These are phyloP conservation scores for Poeciliopsis turrubarensis DNA, from an alignment of 2,113 vertebrate genomes.

Conservation along the genomic window DNA sequence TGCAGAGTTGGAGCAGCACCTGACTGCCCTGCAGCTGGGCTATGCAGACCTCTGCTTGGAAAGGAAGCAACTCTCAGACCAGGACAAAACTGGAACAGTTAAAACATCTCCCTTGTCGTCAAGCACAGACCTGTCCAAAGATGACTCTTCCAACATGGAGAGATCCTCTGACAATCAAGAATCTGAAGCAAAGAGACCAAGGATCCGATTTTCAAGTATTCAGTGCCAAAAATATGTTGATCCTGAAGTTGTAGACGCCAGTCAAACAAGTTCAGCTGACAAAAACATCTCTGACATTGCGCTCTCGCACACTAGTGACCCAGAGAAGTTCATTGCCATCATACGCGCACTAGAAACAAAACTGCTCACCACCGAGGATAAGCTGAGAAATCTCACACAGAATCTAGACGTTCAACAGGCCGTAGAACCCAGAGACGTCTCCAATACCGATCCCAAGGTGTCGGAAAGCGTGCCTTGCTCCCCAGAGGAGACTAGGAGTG, in stretches of 20 bases:
- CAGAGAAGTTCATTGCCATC: slow-evolving; percentile 90
- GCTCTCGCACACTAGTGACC: slow-evolving; percentile 79
- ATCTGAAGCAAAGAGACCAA: slow-evolving; percentile 85
- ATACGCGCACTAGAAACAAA: slow-evolving; percentile 92
- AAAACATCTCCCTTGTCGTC: slow-evolving; percentile 39
- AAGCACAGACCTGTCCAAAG: slow-evolving; percentile 24
- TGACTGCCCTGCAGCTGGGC: slow-evolving; percentile 74
- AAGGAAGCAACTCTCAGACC: slow-evolving; percentile 66
- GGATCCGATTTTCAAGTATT: slow-evolving; percentile 92
- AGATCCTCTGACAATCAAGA: slow-evolving; percentile 76
- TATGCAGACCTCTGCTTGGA: slow-evolving; percentile 74
- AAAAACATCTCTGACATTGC: slow-evolving; percentile 79
- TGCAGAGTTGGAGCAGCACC: slow-evolving; percentile 77
- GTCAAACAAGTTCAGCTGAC: slow-evolving; percentile 81
- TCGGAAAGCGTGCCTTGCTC: slow-evolving; percentile 78
- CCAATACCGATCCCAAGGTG: slow-evolving; percentile 73
- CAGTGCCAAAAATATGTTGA: slow-evolving; percentile 92
- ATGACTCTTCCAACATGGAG: slow-evolving; percentile 57
- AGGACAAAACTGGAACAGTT: slow-evolving; percentile 65
- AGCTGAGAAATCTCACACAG: slow-evolving; percentile 87
- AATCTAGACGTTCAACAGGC: slow-evolving; percentile 85
- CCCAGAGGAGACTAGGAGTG: slow-evolving; percentile 72
- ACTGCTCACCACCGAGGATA: slow-evolving; percentile 90
- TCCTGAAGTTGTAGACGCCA: slow-evolving; percentile 79
- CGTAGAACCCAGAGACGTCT: slow-evolving; percentile 75